Evolutionary conservation across 2,113 vertebrate genomes (phyloP).

Genomic region (Microtus ochrogaster): DNA sequence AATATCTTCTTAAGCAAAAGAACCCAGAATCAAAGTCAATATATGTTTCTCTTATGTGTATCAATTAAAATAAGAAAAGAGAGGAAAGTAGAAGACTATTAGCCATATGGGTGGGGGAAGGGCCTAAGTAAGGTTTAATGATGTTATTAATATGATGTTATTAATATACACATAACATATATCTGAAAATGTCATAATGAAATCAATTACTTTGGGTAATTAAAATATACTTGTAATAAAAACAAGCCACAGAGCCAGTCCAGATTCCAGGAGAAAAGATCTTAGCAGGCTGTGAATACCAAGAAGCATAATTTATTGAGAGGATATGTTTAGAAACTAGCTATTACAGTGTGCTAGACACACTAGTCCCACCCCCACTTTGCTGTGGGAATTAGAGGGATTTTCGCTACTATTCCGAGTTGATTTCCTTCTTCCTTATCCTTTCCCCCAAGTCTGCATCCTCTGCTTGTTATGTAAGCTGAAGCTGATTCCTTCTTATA

Average conservation of each 20-base stretch:
- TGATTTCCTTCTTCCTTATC: not conserved
- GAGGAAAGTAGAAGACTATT: not conserved
- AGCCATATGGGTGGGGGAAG: not conserved
- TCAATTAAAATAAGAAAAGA: not conserved
- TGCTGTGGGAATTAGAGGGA: slow-evolving; percentile 15
- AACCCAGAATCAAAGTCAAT: not conserved
- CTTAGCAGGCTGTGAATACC: not conserved
- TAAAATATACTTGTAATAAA: not conserved
- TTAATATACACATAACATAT: too few species aligned
- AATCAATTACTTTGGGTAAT: not conserved
- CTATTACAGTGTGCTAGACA: not conserved
- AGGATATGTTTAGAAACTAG: not conserved
- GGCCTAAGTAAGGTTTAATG: not conserved
- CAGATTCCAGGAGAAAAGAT: not conserved
- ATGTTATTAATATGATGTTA: not conserved
- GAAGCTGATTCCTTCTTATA: not conserved
- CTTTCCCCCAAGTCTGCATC: not conserved
- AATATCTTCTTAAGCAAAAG: not conserved
- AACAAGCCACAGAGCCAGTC: not conserved
- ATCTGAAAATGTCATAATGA: not conserved
- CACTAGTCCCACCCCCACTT: not conserved
- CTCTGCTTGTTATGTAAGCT: not conserved
- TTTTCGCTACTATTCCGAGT: slow-evolving; percentile 3
- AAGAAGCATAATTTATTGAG: not conserved
- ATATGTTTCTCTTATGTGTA: not conserved